Base-by-base conservation (phyloP, 1,140 invertebrate species). In the Galleria mellonella region DNA sequence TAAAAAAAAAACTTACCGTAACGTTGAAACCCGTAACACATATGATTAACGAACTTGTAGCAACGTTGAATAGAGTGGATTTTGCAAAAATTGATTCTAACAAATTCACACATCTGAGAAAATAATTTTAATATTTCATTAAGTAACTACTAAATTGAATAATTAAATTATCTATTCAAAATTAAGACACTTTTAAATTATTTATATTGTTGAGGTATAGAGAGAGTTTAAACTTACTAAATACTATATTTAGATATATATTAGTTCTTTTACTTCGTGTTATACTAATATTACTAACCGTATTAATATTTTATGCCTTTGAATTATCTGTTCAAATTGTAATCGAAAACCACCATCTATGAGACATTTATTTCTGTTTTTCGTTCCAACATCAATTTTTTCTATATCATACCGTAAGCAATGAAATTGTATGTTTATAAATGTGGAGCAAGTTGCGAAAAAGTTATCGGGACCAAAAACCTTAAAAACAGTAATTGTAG, bases 11-110 rank as follows among this genome's bases (percentile, higher is more conserved):
- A 38, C 31, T 41, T 62, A 75, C 72, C 62, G 52, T 55, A 5
- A 70, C 37, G 37, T 75, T 75, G 27, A 75, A 75, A 9, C 60
- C 72, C 5, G 62, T 58, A 9, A 61, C 44, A 32, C 72, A 75
- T 36, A 75, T 68, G 0, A 69, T 45, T n/a, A 72, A 27, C 10
- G 64, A 66, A 37, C 72, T 72, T 0, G 51, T 55, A 12, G 68
- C 11, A 0, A 63, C 47, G 12, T 71, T 66, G n/a, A 60, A 51
- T 15, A 75, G 47, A 42, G 48, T 60, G 0, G 69, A 62, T 46
- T 65, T 61, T 4, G 60, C 46, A 46, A 55, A 71, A 10, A 63
- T 55, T 9, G 29, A 43, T 36, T 75, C 67, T 15, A 75, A 51
- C 43, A 63, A 41, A 35, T 64, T 23, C 1, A 65, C 57, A 38